phyloP scores from a whole-genome alignment of 1,140 invertebrate species.

The Littorina saxatilis region DNA sequence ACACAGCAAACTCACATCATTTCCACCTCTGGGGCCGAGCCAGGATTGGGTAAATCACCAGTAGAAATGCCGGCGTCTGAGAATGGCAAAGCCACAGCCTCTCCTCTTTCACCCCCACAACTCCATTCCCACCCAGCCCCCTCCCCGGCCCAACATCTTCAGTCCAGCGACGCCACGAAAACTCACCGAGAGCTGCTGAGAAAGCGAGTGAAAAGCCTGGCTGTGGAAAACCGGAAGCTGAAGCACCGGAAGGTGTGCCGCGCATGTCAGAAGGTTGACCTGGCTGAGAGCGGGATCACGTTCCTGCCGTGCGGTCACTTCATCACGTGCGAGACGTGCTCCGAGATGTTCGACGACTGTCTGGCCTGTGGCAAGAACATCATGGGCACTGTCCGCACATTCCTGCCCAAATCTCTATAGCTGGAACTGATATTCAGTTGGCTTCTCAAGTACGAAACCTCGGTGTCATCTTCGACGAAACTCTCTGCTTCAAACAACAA shows the following conservation, averaged over 20 bases:
- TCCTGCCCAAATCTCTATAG: too few relatives aligned
- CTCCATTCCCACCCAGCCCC: not conserved
- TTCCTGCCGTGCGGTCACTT: constrained; percentile 42
- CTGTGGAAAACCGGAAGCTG: constrained; percentile 24
- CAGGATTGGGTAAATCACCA: not conserved
- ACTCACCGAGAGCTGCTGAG: not conserved
- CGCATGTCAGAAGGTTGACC: constrained; percentile 13
- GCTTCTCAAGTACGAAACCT: too few relatives aligned
- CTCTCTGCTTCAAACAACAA: too few relatives aligned
- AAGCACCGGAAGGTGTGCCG: constrained; percentile 23
- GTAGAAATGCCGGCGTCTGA: too few relatives aligned
- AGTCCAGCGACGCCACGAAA: not conserved
- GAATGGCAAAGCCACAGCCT: too few relatives aligned
- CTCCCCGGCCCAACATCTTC: not conserved
- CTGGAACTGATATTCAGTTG: too few relatives aligned
- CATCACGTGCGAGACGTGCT: constrained; percentile 35
- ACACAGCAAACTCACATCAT: too few relatives aligned
- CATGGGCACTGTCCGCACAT: constrained; percentile 39
- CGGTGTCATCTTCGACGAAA: too few relatives aligned
- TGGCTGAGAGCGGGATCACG: constrained; percentile 13
- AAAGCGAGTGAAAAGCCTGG: not conserved
- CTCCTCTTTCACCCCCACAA: too few relatives aligned
- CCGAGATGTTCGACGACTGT: constrained; percentile 29
- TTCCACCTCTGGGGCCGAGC: too few relatives aligned
- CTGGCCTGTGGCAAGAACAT: constrained; percentile 26